Evolutionary conservation across 2,113 vertebrate genomes (phyloP).

Genomic region (Pomatorhinus ruficollis): DNA sequence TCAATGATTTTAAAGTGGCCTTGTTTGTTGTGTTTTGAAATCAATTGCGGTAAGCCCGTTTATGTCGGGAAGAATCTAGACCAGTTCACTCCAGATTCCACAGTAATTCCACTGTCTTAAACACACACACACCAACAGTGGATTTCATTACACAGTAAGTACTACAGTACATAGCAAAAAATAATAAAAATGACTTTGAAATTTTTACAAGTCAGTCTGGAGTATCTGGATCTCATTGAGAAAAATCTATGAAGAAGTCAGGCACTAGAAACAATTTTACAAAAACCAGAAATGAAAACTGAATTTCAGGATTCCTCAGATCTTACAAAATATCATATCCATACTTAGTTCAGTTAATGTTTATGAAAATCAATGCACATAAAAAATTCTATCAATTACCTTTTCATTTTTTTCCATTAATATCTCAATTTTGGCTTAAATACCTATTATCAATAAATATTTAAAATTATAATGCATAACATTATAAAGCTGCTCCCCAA

Average conservation of each 20-base stretch:
- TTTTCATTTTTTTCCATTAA: background rate
- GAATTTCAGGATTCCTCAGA: background rate
- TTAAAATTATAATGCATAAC: background rate
- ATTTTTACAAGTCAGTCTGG: background rate
- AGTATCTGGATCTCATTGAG: background rate
- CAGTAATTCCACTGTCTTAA: background rate
- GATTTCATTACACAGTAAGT: background rate
- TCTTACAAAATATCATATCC: background rate
- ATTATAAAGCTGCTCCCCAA: background rate
- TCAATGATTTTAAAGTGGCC: background rate
- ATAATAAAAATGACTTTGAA: background rate
- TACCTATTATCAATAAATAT: accelerated
- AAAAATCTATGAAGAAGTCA: background rate
- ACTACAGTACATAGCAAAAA: background rate
- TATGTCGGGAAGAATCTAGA: background rate
- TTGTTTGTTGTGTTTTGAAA: background rate
- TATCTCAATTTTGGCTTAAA: background rate
- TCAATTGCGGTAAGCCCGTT: background rate
- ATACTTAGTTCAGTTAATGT: background rate
- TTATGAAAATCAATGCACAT: background rate
- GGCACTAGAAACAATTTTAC: background rate
- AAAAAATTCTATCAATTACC: background rate
- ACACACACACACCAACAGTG: background rate
- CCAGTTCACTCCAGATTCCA: background rate
- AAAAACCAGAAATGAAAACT: background rate